Percentiles rank a stretch among this genome's conserved stretches.
Evolutionary conservation across 2,797 vertebrate genomes (phyloP).

Genomic region (Rhodeus uyekii): DNA sequence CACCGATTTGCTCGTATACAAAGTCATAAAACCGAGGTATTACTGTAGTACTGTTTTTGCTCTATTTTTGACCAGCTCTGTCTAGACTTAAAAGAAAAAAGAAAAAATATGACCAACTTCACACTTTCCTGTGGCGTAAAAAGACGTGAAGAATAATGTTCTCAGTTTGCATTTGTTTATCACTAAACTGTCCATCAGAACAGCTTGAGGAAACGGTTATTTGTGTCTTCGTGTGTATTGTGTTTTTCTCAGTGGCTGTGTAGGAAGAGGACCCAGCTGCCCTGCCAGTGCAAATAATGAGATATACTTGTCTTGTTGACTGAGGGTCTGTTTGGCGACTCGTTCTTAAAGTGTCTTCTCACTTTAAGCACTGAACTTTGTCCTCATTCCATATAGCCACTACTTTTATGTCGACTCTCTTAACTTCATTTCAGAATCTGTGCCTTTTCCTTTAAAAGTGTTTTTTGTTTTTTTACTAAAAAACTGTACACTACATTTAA

Average conservation of each 20-base stretch:
- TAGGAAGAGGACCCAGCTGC: slow-evolving; percentile 51
- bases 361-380: slow-evolving; percentile 23
- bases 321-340: slow-evolving; percentile 51
- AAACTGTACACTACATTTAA: not conserved
- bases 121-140: not conserved
- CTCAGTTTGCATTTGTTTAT: not conserved
- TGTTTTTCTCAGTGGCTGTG: slow-evolving; percentile 15
- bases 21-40: too few relatives aligned
- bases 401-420: slow-evolving; percentile 35
- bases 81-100: too few relatives aligned
- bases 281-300: slow-evolving; percentile 49
- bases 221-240: slow-evolving; percentile 4
- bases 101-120: too few relatives aligned
- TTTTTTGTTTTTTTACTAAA: not conserved
- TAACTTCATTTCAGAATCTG: not conserved
- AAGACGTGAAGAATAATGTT: not conserved
- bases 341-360: slow-evolving; percentile 42
- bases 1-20: too few relatives aligned
- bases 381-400: slow-evolving; percentile 11
- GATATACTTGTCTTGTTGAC: slow-evolving; percentile 54
- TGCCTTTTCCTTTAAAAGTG: not conserved
- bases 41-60: too few relatives aligned
- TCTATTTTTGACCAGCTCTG: too few relatives aligned
- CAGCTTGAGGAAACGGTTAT: not conserved
- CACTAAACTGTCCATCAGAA: not conserved